phyloP scores from a whole-genome alignment of 35 echinoderm and acorn worm genomes.

The Heliocidaris erythrogramma region DNA sequence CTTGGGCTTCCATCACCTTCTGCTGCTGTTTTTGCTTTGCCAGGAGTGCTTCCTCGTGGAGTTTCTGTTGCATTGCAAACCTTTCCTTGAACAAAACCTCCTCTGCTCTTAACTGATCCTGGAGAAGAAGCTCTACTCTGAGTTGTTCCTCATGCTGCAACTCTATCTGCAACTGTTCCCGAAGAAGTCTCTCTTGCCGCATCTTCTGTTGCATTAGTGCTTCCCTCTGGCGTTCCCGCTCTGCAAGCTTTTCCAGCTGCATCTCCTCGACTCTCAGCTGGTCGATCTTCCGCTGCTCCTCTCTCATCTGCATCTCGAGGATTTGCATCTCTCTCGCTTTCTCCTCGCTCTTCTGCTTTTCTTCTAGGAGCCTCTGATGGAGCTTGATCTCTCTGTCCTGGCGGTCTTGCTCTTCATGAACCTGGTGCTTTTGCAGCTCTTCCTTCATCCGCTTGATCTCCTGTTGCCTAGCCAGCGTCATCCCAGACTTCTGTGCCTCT shows the following conservation, averaged over 20 bases:
- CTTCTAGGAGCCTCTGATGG: background rate
- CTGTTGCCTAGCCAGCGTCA: background rate
- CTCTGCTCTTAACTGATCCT: background rate
- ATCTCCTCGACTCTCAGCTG: background rate
- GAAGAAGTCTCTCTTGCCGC: background rate
- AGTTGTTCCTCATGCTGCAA: conserved; percentile 4
- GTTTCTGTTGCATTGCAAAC: background rate
- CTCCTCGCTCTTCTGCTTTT: background rate
- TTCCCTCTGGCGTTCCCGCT: conserved; percentile 1
- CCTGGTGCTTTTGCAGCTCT: background rate
- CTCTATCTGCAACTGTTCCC: background rate
- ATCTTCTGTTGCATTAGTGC: conserved; percentile 15
- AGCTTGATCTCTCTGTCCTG: conserved; percentile 11
- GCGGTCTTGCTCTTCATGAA: background rate
- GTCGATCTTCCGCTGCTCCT: conserved; percentile 33
- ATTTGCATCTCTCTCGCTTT: background rate
- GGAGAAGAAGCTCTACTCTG: background rate
- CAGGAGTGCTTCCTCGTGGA: background rate
- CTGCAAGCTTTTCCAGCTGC: background rate
- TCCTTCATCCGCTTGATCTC: background rate
- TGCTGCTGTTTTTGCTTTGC: background rate
- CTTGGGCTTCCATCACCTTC: background rate
- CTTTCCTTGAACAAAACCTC: background rate
- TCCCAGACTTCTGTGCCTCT: background rate
- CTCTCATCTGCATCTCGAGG: conserved; percentile 1